Evolutionary conservation across 2,888 invertebrate genomes (phyloP), one percentile per base, ranked within the genome.

Genomic region (Drosophila cracens): DNA sequence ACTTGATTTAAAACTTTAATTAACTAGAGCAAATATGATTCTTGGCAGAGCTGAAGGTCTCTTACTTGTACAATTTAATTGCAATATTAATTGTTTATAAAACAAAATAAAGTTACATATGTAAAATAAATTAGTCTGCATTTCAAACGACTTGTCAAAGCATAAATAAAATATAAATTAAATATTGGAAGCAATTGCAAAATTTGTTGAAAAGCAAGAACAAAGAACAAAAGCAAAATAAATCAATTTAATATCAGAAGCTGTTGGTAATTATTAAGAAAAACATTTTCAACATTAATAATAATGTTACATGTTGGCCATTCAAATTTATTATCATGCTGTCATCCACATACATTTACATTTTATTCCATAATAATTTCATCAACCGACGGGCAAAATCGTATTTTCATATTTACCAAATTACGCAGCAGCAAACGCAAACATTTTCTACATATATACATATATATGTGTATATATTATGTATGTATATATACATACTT

Each of bases 171-270:
- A 34, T 10, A 33, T 10, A 0, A 33, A 33, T 33, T 10, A 10
- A 33, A 33, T 33, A 33, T 10, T 4, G 33, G 31, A 0, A 10
- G 10, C 3, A 10, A 38, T 8, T 1, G 18, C 4, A 8, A 38
- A 1, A 8, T 3, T 8, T n/a, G 0, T 43, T 11, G 0, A n/a
- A n/a, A 43, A 18, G 1, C 2, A 38, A 1, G 18, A 18, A 0
- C 3, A 38, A 38, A 38, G 7, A 38, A 46, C 0, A 7, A 21
- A 46, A 3, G 7, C 11, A 46, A 21, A 21, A n/a, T 11, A 43
- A 46, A 46, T 46, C 0, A 13, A 21, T 46, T 13, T 13, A 4
- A 43, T 11, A 43, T n/a, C 2, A 11, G 5, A n/a, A 11, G 11
- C n/a, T 43, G 11, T n/a, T 43, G n/a, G 43, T n/a, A n/a, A 16